Base-by-base conservation (phyloP, 2,888 invertebrate species). In the Drosophila longiperda region DNA sequence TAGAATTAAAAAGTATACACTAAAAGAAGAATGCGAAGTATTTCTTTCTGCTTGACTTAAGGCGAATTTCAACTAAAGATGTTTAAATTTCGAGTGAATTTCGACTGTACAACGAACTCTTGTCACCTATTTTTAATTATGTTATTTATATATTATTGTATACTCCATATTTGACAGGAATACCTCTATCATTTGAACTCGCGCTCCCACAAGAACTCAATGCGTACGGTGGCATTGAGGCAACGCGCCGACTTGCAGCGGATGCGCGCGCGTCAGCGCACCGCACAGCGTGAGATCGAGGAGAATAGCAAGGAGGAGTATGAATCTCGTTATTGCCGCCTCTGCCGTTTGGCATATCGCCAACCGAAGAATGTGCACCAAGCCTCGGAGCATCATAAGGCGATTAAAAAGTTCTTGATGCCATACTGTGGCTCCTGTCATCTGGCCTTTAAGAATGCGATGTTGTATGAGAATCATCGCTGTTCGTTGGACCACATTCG, bases 391-490 rank as follows among this genome's bases (percentile, higher is more conserved):
- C 95, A 96, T 38, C 97, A 97, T 91, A 95, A 96, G 93, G 96
- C 96, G 89, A 97, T 97, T 95, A 97, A 96, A 93, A 96, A 96
- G 90, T 97, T 97, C 93, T 94, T 97, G 73, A 96, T 96, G 95
- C 97, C 97, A 1, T 96, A 95, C 92, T 97, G 97, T 90, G 95
- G 96, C 86, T 94, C 96, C 55, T 97, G 97, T 92, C 95, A 96
- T 69, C 93, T 96, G 83, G 95, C 96, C 45, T 97, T 97, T 93
- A 96, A 96, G 84, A 96, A 97, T 78, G 97, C 97, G 17, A 97
- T 97, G 96, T 94, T 96, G 20, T 97, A 96, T 92, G 97, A 97
- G 91, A 96, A 96, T 74, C 97, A 97, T 92, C 95, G 97, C 78
- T 96, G 97, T 91, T 96, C 97, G 0, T 93, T 97, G 78, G 96